phyloP scores from a whole-genome alignment of 2,797 vertebrate genomes.

The Nasua narica region DNA sequence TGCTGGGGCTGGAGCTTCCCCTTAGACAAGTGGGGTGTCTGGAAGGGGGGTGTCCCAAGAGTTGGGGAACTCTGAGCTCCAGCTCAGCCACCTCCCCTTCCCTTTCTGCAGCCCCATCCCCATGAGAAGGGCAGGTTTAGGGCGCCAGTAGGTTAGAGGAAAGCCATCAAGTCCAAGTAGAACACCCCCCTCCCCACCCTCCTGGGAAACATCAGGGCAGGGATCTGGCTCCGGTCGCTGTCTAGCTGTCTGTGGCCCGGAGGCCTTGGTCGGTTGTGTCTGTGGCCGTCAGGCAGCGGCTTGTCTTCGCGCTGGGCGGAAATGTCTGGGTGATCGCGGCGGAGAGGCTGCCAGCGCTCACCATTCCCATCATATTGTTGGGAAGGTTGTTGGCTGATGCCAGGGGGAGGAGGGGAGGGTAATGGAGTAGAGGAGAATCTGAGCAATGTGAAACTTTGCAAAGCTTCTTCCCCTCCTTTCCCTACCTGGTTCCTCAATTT shows the following conservation, averaged over 20 bases:
- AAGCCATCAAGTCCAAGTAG: conserved; percentile 71
- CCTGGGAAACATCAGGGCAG: conserved; percentile 40
- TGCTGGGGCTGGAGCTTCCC: neutral
- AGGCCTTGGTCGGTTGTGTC: conserved; percentile 60
- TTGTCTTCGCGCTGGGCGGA: conserved; percentile 42
- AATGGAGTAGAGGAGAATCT: neutral
- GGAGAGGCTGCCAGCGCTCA: conserved; percentile 10
- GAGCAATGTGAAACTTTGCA: conserved; percentile 61
- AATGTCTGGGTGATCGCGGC: conserved; percentile 8
- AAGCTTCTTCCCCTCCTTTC: conserved; percentile 29
- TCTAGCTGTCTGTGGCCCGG: conserved; percentile 1
- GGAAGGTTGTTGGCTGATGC: conserved; percentile 44
- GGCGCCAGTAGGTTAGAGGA: conserved; percentile 15
- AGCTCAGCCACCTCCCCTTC: neutral
- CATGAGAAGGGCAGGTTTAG: neutral
- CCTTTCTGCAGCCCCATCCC: neutral
- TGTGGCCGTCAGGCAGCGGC: conserved; percentile 41
- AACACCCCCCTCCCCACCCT: neutral
- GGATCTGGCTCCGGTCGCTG: conserved; percentile 46
- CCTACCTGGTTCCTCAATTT: neutral
- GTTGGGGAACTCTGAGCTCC: conserved; percentile 30
- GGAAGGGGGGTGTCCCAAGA: neutral
- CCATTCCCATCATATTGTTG: conserved; percentile 40
- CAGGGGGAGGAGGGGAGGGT: neutral
- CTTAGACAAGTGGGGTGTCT: conserved; percentile 27